Evolutionary conservation across 2,797 vertebrate species (phyloP).

Genomic region (Typhlichthys eigenmanni): DNA sequence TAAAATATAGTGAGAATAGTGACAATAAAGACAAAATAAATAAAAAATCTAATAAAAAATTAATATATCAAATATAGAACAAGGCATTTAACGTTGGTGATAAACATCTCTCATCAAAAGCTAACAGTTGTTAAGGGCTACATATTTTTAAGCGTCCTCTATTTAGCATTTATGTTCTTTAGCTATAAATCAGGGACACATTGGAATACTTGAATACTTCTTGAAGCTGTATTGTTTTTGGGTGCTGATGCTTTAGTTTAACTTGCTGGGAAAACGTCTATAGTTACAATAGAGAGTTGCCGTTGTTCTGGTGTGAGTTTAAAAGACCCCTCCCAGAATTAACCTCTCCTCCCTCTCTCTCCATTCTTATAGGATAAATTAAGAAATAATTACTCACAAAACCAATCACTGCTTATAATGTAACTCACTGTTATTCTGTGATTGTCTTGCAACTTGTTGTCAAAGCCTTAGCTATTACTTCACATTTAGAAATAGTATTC

Average conservation of each 20-base stretch:
- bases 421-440: no score
- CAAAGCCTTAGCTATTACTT: background rate
- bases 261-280: no score
- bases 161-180: background rate
- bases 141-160: background rate
- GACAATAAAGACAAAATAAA: no score
- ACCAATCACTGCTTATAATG: no score
- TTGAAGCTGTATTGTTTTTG: background rate
- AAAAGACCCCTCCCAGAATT: background rate
- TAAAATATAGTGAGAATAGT: no score
- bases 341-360: no score
- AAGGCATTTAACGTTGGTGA: no score
- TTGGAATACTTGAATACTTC: background rate
- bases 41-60: no score
- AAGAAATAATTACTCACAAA: no score
- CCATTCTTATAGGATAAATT: no score
- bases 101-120: background rate
- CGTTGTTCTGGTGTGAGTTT: background rate
- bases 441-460: background rate
- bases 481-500: background rate
- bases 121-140: background rate
- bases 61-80: no score
- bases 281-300: background rate
- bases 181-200: background rate
- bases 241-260: no score